Conservation (phyloP, 2,888 invertebrate genomes). For the Masnerella sp. region DNA sequence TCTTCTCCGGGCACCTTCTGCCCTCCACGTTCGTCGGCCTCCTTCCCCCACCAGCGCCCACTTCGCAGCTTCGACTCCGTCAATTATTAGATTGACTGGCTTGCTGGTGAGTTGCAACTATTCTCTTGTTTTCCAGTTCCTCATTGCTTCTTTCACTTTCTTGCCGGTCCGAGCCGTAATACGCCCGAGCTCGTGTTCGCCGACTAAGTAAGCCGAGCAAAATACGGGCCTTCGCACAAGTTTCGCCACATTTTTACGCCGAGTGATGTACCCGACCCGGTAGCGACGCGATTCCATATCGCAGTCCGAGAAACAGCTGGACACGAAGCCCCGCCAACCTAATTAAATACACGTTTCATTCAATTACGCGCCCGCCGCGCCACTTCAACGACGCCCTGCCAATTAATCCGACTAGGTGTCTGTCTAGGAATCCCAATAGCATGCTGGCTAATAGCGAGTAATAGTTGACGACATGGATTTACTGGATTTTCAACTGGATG, state of each 20-base stretch:
- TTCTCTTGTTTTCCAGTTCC: slow-evolving; percentile 57
- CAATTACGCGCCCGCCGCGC: too few species aligned
- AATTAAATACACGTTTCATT: too few species aligned
- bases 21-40: slow-evolving; percentile 52
- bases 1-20: slow-evolving; percentile 40
- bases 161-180: slow-evolving; percentile 31
- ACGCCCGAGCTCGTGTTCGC: slow-evolving; percentile 20
- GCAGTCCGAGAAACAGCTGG: slow-evolving; percentile 35
- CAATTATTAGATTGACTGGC: slow-evolving; percentile 58
- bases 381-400: too few species aligned
- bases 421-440: too few species aligned
- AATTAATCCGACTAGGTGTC: too few species aligned
- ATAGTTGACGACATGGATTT: too few species aligned
- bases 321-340: too few species aligned
- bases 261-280: slow-evolving; percentile 27
- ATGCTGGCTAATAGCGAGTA: too few species aligned
- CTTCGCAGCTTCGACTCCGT: slow-evolving; percentile 43
- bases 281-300: slow-evolving; percentile 34
- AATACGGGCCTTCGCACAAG: slow-evolving; percentile 32
- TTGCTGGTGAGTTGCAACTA: slow-evolving; percentile 51
- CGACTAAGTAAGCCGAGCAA: slow-evolving; percentile 40
- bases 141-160: slow-evolving; percentile 59
- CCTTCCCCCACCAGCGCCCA: slow-evolving; percentile 39
- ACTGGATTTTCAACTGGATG: too few species aligned
- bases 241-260: slow-evolving; percentile 49